phyloP scores from a whole-genome alignment of 2,888 invertebrate species.

The Conchocele bisecta region DNA sequence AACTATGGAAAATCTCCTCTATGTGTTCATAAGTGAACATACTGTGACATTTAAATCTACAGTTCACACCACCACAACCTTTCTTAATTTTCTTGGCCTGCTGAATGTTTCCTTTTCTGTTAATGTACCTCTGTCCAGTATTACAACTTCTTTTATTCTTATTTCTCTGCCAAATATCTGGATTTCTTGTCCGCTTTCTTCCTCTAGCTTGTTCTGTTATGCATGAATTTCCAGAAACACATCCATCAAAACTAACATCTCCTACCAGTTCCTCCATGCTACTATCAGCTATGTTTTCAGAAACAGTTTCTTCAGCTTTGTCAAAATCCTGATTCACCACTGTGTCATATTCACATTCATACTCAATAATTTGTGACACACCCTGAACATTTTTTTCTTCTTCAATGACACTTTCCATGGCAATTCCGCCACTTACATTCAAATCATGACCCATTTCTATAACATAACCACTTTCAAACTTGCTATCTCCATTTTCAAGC shows the following conservation, averaged over 20 bases:
- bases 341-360: not conserved
- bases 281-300: not conserved
- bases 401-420: not conserved
- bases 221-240: not conserved
- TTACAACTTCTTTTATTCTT: conserved; percentile 3
- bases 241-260: not conserved
- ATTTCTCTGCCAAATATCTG: conserved; percentile 9
- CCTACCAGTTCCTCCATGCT: conserved; percentile 4
- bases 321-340: not conserved
- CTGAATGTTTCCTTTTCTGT: not conserved
- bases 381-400: not conserved
- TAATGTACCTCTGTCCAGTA: conserved; percentile 5
- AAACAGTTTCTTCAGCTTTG: not conserved
- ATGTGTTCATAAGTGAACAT: not conserved
- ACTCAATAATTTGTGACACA: not conserved
- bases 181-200: conserved; percentile 15
- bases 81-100: conserved; percentile 1
- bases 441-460: not conserved
- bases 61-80: conserved; percentile 22
- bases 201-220: conserved; percentile 1
- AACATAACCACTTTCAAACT: not conserved
- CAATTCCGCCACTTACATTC: not conserved
- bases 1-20: conserved; percentile 12
- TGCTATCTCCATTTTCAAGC: not conserved
- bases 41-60: conserved; percentile 18